Percentiles rank a stretch among this genome's conserved stretches.
These are phyloP conservation scores for Spatulosminthurus flaviceps DNA, from an alignment of 2,888 invertebrate genomes.

Conservation along the genomic window DNA sequence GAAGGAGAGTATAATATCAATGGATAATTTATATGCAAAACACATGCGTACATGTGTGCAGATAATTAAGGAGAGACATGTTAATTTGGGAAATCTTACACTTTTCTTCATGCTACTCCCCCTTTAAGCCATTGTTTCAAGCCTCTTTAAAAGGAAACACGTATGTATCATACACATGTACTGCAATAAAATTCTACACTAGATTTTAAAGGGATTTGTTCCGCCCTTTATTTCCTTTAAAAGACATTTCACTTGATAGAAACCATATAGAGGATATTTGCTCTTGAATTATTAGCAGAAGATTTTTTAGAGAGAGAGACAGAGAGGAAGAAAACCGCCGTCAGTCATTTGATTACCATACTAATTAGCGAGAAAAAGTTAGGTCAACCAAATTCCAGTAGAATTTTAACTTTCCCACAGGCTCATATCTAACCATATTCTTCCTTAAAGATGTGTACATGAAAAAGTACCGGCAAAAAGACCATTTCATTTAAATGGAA, in stretches of 20 bases:
- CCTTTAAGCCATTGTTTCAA: background rate
- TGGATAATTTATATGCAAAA: too few species aligned
- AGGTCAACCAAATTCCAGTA: slow-evolving; percentile 8
- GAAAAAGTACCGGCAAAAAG: too few species aligned
- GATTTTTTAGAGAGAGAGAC: too few species aligned
- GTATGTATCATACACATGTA: background rate
- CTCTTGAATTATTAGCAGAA: background rate
- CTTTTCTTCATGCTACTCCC: background rate
- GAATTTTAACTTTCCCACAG: slow-evolving; percentile 14
- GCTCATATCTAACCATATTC: background rate
- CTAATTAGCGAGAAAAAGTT: slow-evolving; percentile 11
- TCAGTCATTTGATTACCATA: slow-evolving; percentile 6
- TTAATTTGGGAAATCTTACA: background rate
- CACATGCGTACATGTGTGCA: too few species aligned
- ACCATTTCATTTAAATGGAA: background rate
- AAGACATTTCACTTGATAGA: background rate
- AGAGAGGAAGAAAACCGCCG: background rate
- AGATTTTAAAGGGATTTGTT: background rate
- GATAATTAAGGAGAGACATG: background rate
- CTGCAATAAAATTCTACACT: background rate
- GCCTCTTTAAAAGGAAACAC: too few species aligned
- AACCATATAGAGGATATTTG: slow-evolving; percentile 5
- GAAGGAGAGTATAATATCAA: too few species aligned
- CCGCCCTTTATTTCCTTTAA: background rate
- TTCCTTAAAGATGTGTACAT: background rate